Evolutionary conservation across 2,888 invertebrate species (phyloP), one percentile per base, ranked within the genome.

Genomic region (Antheraea assamensis): DNA sequence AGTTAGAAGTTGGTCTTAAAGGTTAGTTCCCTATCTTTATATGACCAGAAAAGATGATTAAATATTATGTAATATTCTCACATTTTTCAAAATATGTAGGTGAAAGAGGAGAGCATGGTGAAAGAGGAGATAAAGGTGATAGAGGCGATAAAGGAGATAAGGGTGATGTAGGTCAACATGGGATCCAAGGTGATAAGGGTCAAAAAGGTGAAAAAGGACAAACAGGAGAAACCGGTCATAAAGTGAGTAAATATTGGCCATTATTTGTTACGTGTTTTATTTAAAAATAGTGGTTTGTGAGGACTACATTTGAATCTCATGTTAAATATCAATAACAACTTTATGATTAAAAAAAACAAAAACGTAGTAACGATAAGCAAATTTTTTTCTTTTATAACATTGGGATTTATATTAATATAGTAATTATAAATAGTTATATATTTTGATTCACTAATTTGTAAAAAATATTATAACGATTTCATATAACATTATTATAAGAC

Each of bases 101-200:
- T 13, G 61, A 70, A 49, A 72, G 49, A 58, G 75, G 75, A 27
- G 61, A 75, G 15, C 17, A 17, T 19, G 73, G 73, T 24, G 31
- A 71, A 58, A 70, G 64, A 27, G 73, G 74, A 0, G 75, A 75
- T 49, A 75, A 72, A 42, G 77, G 61, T 30, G 61, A 64, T n/a
- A 17, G 78, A 80, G 72, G 68, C 7, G 78, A 75, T 66, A 81
- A 78, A 70, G 80, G 81, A 17, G 81, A 82, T 49, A 83, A 74
- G 49, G 84, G 84, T 7, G 81, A 82, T 68, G 77, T 75, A 70
- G 84, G 82, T 4, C 78, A 78, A 42, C 79, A 77, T 71, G 81
- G 77, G 17, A 75, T 75, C 19, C 76, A 49, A 61, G 83, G 82
- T 0, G 71, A 75, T 8, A 79, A 75, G 47, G 83, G 82, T 0